A percentile compares a stretch with the other conserved stretches of the same genome.
Conservation (phyloP, 2,797 vertebrate species). For the Lutjanus campechanus region DNA sequence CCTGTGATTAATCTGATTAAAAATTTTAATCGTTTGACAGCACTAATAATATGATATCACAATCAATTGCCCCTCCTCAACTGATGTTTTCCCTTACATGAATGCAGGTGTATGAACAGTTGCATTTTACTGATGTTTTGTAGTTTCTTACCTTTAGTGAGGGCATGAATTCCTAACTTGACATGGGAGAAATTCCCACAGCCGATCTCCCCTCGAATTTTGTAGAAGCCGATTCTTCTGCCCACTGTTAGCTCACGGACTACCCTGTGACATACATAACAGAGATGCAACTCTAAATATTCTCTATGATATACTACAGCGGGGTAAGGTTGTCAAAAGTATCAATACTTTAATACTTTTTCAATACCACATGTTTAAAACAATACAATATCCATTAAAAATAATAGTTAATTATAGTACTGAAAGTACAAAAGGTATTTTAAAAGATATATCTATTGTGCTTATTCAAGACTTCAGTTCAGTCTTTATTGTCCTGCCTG, state of each 20-base stretch:
- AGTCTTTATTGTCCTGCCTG: no score
- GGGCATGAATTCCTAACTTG: slow-evolving; percentile 95
- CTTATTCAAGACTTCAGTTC: no score
- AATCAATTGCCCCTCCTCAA: background rate
- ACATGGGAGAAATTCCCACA: slow-evolving; percentile 98
- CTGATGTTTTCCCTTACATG: background rate
- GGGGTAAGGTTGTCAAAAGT: no score
- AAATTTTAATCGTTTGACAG: no score
- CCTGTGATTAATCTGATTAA: no score
- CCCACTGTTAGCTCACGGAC: slow-evolving; percentile 94
- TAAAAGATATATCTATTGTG: no score
- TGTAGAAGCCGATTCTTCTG: slow-evolving; percentile 96
- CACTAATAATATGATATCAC: background rate
- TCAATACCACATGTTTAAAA: background rate
- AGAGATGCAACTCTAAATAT: slow-evolving; percentile 15
- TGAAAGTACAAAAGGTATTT: no score
- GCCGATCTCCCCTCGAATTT: slow-evolving; percentile 95
- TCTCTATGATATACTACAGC: background rate
- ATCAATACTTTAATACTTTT: no score
- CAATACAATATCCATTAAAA: no score
- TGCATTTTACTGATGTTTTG: background rate
- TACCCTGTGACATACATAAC: slow-evolving; percentile 80
- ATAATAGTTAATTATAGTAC: no score
- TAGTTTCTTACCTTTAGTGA: slow-evolving; percentile 92
- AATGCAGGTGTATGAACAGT: background rate